Percentiles rank a stretch among this genome's conserved stretches.
Evolutionary conservation across 2,888 invertebrate species (phyloP).

Genomic region (Thyatira batis): DNA sequence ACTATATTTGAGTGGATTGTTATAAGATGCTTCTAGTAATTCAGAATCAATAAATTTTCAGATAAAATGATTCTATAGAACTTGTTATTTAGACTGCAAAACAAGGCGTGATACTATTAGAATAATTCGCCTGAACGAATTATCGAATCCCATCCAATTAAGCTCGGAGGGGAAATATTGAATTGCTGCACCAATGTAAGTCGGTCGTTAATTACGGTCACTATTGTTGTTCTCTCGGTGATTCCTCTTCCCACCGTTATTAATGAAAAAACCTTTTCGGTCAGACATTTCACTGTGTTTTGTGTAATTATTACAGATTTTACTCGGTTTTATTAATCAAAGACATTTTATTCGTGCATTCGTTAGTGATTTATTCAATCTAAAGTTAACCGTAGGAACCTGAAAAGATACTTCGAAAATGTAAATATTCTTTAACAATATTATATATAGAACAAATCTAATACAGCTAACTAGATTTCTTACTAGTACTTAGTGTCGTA

Average conservation of each 20-base stretch:
- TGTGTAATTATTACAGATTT: background rate
- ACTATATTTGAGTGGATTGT: no score
- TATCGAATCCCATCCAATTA: background rate
- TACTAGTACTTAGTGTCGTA: background rate
- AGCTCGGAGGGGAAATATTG: conserved; percentile 22
- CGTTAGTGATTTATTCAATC: no score
- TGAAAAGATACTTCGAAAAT: no score
- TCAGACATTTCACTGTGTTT: background rate
- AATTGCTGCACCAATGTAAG: conserved; percentile 14
- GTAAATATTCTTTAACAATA: no score
- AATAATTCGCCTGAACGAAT: background rate
- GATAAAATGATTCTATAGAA: background rate
- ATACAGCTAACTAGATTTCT: no score
- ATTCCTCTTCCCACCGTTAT: background rate
- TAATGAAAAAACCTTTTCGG: background rate
- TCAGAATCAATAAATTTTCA: no score
- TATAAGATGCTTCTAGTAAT: no score
- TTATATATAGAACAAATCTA: no score
- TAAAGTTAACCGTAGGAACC: no score
- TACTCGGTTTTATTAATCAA: background rate
- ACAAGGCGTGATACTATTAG: background rate
- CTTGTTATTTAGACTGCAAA: background rate
- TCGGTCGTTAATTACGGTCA: conserved; percentile 27
- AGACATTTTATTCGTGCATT: no score
- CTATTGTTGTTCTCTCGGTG: conserved; percentile 20